Evolutionary conservation across 2,888 invertebrate genomes (phyloP).

Genomic region (Automeris io): DNA sequence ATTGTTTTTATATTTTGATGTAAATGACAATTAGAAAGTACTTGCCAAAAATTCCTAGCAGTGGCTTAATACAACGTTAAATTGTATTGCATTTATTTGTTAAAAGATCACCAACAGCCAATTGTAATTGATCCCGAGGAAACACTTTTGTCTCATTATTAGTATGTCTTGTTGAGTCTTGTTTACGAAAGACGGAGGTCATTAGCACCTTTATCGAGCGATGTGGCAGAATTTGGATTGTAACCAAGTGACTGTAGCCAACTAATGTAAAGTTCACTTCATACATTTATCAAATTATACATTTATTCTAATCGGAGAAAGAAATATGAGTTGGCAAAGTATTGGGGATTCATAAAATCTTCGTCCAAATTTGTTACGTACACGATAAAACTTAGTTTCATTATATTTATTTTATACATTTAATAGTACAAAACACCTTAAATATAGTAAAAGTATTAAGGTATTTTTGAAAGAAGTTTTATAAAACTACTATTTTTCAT

Average conservation of each 20-base stretch:
- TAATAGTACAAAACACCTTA: too few relatives aligned
- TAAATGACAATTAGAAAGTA: too few relatives aligned
- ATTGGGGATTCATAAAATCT: too few relatives aligned
- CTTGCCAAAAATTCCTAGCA: too few relatives aligned
- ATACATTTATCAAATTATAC: constrained; percentile 20
- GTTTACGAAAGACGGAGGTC: constrained; percentile 45
- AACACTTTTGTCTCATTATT: constrained; percentile 24
- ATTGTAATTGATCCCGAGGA: constrained; percentile 18
- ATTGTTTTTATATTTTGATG: constrained; percentile 24
- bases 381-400: too few relatives aligned
- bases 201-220: constrained; percentile 55
- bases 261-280: constrained; percentile 11
- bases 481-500: too few relatives aligned
- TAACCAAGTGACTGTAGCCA: constrained; percentile 18
- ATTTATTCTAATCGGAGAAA: constrained; percentile 21
- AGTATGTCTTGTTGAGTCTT: constrained; percentile 32
- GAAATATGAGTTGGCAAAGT: constrained; percentile 10
- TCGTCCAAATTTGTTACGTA: too few relatives aligned
- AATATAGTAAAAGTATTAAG: too few relatives aligned
- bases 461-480: too few relatives aligned
- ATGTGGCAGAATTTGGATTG: constrained; percentile 32
- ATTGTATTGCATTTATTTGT: neutral
- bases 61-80: too few relatives aligned
- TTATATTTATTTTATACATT: too few relatives aligned
- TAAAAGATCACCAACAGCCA: constrained; percentile 7